Evolutionary conservation across 1,140 invertebrate genomes (phyloP).

Genomic region (Drosophila subobscura): DNA sequence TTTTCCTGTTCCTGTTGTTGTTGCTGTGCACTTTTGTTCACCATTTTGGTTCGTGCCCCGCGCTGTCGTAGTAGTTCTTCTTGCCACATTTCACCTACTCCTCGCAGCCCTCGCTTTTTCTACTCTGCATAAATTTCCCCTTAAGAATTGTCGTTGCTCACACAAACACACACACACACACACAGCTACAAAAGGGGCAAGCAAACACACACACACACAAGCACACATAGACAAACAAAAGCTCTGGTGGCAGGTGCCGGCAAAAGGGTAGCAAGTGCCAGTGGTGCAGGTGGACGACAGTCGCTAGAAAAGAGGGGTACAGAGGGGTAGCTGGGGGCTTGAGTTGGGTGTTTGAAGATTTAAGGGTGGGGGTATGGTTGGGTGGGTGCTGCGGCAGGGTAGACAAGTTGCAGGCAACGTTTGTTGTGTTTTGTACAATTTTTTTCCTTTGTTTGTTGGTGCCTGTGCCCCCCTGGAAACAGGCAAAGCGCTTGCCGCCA

Average conservation of each 20-base stretch:
- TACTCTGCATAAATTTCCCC: constrained; percentile 78
- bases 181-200: constrained; percentile 14
- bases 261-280: constrained; percentile 69
- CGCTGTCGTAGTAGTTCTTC: background rate
- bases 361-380: background rate
- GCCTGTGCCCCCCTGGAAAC: constrained; percentile 32
- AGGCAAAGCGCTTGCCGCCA: constrained; percentile 65
- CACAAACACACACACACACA: constrained; percentile 18
- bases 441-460: constrained; percentile 32
- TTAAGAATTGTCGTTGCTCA: constrained; percentile 68
- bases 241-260: constrained; percentile 49
- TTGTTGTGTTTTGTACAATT: constrained; percentile 46
- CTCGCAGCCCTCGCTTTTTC: constrained; percentile 21
- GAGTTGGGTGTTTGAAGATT: background rate
- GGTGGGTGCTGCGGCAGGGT: constrained; percentile 4
- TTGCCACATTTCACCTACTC: no score
- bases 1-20: constrained; percentile 27
- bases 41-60: constrained; percentile 53
- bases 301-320: background rate
- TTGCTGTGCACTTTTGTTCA: constrained; percentile 73
- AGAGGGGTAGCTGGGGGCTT: background rate
- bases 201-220: constrained; percentile 31
- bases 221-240: constrained; percentile 42
- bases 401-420: constrained; percentile 61
- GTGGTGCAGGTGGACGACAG: constrained; percentile 46